These are phyloP conservation scores for Harpagifer antarcticus DNA, from an alignment of 2,797 vertebrate species.

Conservation along the genomic window DNA sequence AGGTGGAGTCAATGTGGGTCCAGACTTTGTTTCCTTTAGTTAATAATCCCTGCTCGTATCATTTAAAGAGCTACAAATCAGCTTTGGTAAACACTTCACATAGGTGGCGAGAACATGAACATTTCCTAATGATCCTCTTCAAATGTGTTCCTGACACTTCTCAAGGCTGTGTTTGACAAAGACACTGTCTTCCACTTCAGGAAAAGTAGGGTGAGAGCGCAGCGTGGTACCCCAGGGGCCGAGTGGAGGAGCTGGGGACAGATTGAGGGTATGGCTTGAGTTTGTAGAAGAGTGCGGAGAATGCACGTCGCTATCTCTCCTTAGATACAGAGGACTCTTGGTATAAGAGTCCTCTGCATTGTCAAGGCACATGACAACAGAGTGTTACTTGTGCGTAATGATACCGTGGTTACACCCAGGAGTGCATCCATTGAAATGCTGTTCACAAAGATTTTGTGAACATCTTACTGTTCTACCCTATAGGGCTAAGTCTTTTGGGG, in stretches of 20 bases:
- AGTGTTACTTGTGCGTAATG: not conserved
- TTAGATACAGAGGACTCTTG: constrained; percentile 18
- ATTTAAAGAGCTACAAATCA: constrained; percentile 29
- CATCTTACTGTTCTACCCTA: too few relatives aligned
- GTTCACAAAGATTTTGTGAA: too few relatives aligned
- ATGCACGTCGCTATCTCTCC: constrained; percentile 12
- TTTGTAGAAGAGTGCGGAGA: not conserved
- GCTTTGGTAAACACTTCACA: constrained; percentile 24
- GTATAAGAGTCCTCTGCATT: constrained; percentile 13
- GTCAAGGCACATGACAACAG: constrained; percentile 12
- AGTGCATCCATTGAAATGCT: too few relatives aligned
- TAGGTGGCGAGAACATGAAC: constrained; percentile 10
- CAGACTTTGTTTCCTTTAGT: constrained; percentile 3
- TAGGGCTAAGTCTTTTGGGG: too few relatives aligned
- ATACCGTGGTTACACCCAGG: not conserved
- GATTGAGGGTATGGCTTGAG: too few relatives aligned
- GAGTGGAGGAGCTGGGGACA: too few relatives aligned
- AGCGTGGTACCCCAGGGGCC: not conserved
- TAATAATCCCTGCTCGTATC: constrained; percentile 10
- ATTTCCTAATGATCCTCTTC: constrained; percentile 35
- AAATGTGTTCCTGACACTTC: constrained; percentile 26
- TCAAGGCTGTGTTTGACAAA: constrained; percentile 58
- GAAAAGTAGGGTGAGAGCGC: constrained; percentile 39
- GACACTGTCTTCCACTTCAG: constrained; percentile 47
- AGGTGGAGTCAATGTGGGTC: not conserved